Evolutionary conservation across 2,888 invertebrate genomes (phyloP).

Genomic region (Drosophila pseudotalamancana): DNA sequence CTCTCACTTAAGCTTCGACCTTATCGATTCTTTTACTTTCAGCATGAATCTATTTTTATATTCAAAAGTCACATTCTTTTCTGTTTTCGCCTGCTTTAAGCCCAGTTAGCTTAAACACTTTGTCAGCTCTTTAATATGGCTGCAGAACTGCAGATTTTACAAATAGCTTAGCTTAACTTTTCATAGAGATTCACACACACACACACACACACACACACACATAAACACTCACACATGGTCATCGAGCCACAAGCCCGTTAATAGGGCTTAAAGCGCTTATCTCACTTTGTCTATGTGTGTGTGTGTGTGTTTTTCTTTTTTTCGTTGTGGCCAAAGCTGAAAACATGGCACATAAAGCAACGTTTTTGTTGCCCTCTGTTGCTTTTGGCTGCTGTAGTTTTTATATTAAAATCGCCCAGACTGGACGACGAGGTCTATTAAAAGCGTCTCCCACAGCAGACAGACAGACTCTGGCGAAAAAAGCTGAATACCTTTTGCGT

Average conservation of each 20-base stretch:
- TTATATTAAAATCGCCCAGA: constrained; percentile 74
- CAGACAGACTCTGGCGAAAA: constrained; percentile 42
- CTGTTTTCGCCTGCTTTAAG: background rate
- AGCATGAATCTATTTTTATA: no score
- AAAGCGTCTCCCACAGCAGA: constrained; percentile 47
- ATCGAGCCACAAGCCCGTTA: constrained; percentile 50
- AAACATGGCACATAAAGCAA: constrained; percentile 57
- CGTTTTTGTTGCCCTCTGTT: constrained; percentile 43
- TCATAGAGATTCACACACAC: constrained; percentile 4
- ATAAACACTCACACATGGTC: constrained; percentile 28
- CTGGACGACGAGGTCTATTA: constrained; percentile 71
- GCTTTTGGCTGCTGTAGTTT: constrained; percentile 62
- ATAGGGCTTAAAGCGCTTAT: constrained; percentile 75
- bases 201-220: background rate
- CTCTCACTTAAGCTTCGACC: no score
- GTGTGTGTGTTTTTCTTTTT: constrained; percentile 4
- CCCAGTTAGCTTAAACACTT: background rate
- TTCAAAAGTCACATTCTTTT: background rate
- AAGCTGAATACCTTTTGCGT: constrained; percentile 62
- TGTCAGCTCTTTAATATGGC: constrained; percentile 28
- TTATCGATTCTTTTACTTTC: no score
- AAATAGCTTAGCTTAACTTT: constrained; percentile 44
- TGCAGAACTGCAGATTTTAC: constrained; percentile 2
- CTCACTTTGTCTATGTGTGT: constrained; percentile 48
- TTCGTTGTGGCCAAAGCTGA: constrained; percentile 30